Evolutionary conservation across 2,888 invertebrate species (phyloP), one percentile per base, ranked within the genome.

Genomic region (Tholera decimalis): DNA sequence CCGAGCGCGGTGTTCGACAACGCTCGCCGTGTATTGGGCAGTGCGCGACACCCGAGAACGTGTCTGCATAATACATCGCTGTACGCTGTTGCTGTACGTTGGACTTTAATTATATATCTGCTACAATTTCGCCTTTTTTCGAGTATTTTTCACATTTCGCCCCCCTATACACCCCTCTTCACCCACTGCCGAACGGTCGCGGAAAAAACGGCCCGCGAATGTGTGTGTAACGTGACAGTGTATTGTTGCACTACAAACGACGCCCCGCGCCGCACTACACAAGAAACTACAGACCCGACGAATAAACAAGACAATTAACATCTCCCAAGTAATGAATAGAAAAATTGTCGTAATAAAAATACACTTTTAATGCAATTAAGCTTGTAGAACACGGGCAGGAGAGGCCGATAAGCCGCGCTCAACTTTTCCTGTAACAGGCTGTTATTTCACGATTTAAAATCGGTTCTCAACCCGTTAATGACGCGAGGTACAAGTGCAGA

Each of bases 61-160:
- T 83, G 86, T 86, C 90, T 95, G 95, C 95, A 95, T 95, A 94
- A 95, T 93, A 95, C 94, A 95, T 95, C 90, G 92, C 88, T 82
- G 87, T 89, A 89, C 93, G 90, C 88, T 88, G 92, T 88, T 89
- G 87, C 93, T 93, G 93, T 94, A 94, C 93, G 92, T 89, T 86
- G 91, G 93, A 89, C 94, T 95, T 95, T 95, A 95, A 95, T 95
- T 95, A 95, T 95, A 95, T 95, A 95, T 95, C 95, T 95, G 95
- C 94, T 94, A 95, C 95, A 95, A 95, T 95, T 95, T 95, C 92
- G 93, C 92, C 94, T 95, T 96, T 96, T 96, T 96, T 95, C 94
- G 95, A 95, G 95, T 95, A 95, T 96, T 96, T 95, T 95, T 95
- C 95, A 95, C 95, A 95, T 95, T 95, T 95, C 91, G 86, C 87